Percentiles rank a stretch among this genome's conserved stretches.
Conservation (phyloP, 1,140 invertebrate genomes). For the Camponotus pennsylvanicus region DNA sequence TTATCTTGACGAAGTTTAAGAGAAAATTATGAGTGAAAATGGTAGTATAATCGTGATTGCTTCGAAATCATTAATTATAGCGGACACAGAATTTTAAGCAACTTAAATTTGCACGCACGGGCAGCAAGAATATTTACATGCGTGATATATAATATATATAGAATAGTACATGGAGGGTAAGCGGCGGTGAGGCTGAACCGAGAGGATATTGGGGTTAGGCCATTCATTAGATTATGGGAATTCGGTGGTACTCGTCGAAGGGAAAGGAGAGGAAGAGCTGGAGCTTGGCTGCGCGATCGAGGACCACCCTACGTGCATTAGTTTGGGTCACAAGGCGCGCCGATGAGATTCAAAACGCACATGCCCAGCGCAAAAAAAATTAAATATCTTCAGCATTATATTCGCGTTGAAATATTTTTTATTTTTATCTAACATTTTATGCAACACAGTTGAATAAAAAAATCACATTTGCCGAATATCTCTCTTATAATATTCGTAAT, state of each 20-base stretch:
- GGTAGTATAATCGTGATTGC: slow-evolving; percentile 52
- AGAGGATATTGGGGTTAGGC: slow-evolving; percentile 80
- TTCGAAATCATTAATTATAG: slow-evolving; percentile 77
- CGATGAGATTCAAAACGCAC: slow-evolving; percentile 76
- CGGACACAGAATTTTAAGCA: slow-evolving; percentile 69
- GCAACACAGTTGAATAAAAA: not conserved
- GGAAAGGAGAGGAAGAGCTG: slow-evolving; percentile 66
- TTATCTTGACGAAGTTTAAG: not conserved
- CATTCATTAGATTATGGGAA: slow-evolving; percentile 86
- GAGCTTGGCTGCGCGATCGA: slow-evolving; percentile 75
- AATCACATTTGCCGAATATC: not conserved
- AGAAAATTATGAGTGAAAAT: not conserved
- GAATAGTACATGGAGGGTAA: slow-evolving; percentile 63
- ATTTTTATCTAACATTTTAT: not conserved
- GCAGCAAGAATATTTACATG: slow-evolving; percentile 69
- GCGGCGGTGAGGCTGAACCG: slow-evolving; percentile 76
- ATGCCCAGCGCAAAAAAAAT: not conserved
- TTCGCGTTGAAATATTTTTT: not conserved
- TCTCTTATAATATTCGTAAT: not conserved
- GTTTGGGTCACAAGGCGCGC: slow-evolving; percentile 66
- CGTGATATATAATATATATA: slow-evolving; percentile 73
- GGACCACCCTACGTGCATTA: slow-evolving; percentile 71
- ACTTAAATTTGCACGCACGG: slow-evolving; percentile 59
- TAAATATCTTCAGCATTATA: not conserved
- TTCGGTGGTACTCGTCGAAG: slow-evolving; percentile 75